Conservation (phyloP, 92 coral and sea anemone genomes). For the Siderastrea siderea region DNA sequence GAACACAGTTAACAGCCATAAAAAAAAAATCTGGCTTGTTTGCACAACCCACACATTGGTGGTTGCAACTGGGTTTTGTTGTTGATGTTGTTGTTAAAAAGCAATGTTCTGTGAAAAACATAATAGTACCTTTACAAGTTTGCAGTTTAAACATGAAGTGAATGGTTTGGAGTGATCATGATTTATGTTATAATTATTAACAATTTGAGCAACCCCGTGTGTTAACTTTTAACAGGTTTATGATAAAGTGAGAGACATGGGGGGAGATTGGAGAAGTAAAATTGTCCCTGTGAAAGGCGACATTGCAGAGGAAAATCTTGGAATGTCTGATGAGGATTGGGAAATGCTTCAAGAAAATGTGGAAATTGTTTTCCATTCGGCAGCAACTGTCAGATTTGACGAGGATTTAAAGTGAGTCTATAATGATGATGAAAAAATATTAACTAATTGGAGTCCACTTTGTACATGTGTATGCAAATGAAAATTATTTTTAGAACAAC, state of each 20-base stretch:
- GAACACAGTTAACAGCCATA: too few relatives aligned
- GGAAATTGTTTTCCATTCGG: constrained; percentile 94
- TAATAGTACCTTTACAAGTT: too few relatives aligned
- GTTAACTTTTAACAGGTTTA: constrained; percentile 66
- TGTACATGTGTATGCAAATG: too few relatives aligned
- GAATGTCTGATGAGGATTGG: constrained; percentile 88
- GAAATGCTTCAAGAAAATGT: constrained; percentile 76
- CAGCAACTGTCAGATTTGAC: constrained; percentile 99
- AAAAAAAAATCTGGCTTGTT: too few relatives aligned
- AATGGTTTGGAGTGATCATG: not conserved
- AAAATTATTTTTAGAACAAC: too few relatives aligned
- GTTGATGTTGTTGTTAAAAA: too few relatives aligned
- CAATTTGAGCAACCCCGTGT: not conserved
- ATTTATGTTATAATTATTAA: not conserved
- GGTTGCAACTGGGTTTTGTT: too few relatives aligned
- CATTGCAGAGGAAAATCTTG: constrained; percentile 90
- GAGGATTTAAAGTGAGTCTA: constrained; percentile 87
- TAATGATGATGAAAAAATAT: not conserved
- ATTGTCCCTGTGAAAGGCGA: constrained; percentile 87
- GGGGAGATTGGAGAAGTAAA: constrained; percentile 74
- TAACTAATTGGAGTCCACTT: not conserved
- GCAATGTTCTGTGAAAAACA: too few relatives aligned
- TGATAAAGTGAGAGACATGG: constrained; percentile 77
- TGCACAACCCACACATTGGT: too few relatives aligned
- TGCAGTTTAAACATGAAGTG: too few relatives aligned